Evolutionary conservation across 2,888 invertebrate species (phyloP), one percentile per base, ranked within the genome.

Genomic region (Homarus gammarus): DNA sequence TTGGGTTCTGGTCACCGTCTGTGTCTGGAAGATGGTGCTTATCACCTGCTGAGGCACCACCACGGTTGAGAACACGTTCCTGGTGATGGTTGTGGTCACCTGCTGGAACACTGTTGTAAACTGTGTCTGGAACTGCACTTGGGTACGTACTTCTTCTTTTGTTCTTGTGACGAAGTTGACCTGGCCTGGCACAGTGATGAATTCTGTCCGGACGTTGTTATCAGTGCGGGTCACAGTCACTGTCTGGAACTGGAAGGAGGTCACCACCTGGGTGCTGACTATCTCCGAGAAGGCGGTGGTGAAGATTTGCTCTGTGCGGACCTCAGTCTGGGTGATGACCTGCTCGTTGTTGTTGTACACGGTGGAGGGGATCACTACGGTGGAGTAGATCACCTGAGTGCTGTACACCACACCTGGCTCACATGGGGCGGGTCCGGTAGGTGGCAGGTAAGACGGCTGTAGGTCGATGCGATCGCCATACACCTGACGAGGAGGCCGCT

Each of bases 1-100:
- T 33, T 51, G 44, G 5, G 90, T 90, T n/a, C 84, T 87, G 33
- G 87, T 90, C 49, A 87, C 82, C 0, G 81, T 82, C 49, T 90
- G 85, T 22, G 90, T 77, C 31, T 77, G 75, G 56, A 86, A 82
- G 38, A 83, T 73, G 31, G 91, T 91, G 79, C 86, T 87, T 44
- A 83, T 2, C 44, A 85, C 85, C 38, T 85, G 87, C 12, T 85
- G 84, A 27, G 85, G 73, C 0, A 91, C 79, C 3, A 88, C 79
- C 31, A 40, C 64, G 0, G 90, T 90, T 40, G 87, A 87, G 15
- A 87, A 49, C 22, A 81, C 72, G 31, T 31, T 81, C 61, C 70
- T 36, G 10, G 72, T 81, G 36, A 72, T 70, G 27, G 87, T 87
- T 40, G 78, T 51, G 27, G 70, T 33, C 31, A 87, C 73, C 38